Conservation (phyloP, 2,888 invertebrate genomes). For the Lymantria monacha region DNA sequence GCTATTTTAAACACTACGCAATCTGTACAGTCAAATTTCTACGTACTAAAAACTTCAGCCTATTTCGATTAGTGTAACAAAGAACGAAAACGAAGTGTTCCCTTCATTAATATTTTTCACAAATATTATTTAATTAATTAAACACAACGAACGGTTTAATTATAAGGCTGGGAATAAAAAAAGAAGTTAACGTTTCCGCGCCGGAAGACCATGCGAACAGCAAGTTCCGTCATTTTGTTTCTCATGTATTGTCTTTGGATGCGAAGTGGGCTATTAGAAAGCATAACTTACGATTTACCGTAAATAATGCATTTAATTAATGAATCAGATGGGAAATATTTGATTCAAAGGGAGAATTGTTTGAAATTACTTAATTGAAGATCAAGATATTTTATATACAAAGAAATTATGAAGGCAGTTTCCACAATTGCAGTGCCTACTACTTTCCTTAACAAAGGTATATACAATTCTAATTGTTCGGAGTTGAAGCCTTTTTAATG, state of each 20-base stretch:
- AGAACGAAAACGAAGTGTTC: not conserved
- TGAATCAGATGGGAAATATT: slow-evolving; percentile 26
- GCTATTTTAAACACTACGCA: too few relatives aligned
- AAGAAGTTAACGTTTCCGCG: slow-evolving; percentile 24
- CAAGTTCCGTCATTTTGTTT: slow-evolving; percentile 39
- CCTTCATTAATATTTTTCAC: not conserved
- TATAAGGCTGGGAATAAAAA: slow-evolving; percentile 23
- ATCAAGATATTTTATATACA: too few relatives aligned
- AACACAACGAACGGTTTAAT: slow-evolving; percentile 31
- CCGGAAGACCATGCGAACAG: slow-evolving; percentile 26
- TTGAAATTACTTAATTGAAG: not conserved
- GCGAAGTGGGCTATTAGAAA: slow-evolving; percentile 36
- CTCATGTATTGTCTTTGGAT: slow-evolving; percentile 51
- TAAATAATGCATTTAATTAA: slow-evolving; percentile 27
- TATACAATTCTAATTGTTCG: too few relatives aligned
- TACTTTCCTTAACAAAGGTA: too few relatives aligned
- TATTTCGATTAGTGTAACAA: too few relatives aligned
- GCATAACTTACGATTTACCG: slow-evolving; percentile 33
- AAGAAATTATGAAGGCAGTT: too few relatives aligned
- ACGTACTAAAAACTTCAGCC: too few relatives aligned
- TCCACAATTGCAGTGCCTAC: too few relatives aligned
- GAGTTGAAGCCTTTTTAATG: too few relatives aligned
- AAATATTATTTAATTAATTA: slow-evolving; percentile 7
- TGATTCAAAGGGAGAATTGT: slow-evolving; percentile 8
- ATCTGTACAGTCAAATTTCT: too few relatives aligned